Evolutionary conservation across 2,113 vertebrate species (phyloP), one percentile per base, ranked within the genome.

Genomic region (Spea multiplicata): DNA sequence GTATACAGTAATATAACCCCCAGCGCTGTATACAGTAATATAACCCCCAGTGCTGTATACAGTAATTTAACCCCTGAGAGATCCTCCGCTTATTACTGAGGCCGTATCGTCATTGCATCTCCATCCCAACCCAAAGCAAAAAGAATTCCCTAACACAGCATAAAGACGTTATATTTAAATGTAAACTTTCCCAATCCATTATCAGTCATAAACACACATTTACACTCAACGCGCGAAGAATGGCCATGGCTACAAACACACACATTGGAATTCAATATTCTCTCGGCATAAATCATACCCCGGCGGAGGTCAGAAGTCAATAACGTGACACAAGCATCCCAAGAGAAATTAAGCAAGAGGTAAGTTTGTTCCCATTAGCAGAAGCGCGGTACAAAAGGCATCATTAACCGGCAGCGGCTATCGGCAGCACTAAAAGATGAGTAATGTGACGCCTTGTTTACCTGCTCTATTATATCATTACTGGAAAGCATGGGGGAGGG

Each of bases 391-490:
- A 59, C 55, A 59, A 59, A 59, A 53, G 47, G 47, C 49, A 70
- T 14, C 69, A 55, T 53, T 48, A 30, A 53, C 17, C 4, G n/a
- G 49, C 30, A 17, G 3, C 47, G 8, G 46, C 9, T 50, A 48
- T 52, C 50, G 46, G 67, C 47, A 71, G 69, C n/a, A 14, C 12
- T 49, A 5, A 14, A 49, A 69, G 44, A 69, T 49, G 5, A 69
- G 45, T 55, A 71, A 71, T 71, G 69, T 30, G 12, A 30, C 52
- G 49, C 69, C 17, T 46, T 53, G 48, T 53, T 71, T 71, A 52
- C 50, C 49, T 71, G 69, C 30, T 71, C 16, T 17, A 49, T 53
- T 53, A 53, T n/a, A n/a, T 55, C 53, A 71, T 71, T 71, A 71
- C 67, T 71, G 49, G 49, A 44, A 71, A 9, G 4, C 69, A 53